Base-by-base conservation (phyloP, 2,113 vertebrate species). In the Rhabdornis inornatus region DNA sequence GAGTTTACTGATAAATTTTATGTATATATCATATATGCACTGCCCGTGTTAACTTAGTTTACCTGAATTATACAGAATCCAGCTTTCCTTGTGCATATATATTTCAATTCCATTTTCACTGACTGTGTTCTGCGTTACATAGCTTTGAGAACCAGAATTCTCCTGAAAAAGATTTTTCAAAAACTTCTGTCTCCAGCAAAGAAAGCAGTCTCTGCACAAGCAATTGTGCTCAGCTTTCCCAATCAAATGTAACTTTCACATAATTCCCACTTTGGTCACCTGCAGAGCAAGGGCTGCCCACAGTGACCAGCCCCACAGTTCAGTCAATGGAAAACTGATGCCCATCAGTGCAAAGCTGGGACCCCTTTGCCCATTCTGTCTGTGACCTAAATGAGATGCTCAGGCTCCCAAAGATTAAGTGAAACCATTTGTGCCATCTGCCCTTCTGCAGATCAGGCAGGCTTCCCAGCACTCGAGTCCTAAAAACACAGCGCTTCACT, bases 361-460 rank as follows among this genome's bases (percentile, higher is more conserved):
- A 77, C 42, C 20, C 31, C 19, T n/a, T 52, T 3, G 3, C 31
- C 70, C 68, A 52, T 85, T 89, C 63, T 50, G 82, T 39, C 71
- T 30, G n/a, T 55, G n/a, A 86, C 66, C 57, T 15, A 1, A 81
- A 82, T 24, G 6, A 63, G 75, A 93, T 6, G 12, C 47, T 78
- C 20, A 57, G 49, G 40, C 80, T 84, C 82, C 37, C 69, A 50
- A 83, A 88, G 39, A 74, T 53, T 57, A 93, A 95, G 61, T 45
- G 79, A 92, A 93, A 92, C 68, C 65, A 94, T 64, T 80, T 89
- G 57, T 78, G 90, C 84, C 84, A 87, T 93, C 55, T 82, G 78
- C 31, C 40, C 45, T 87, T 84, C 65, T 47, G 68, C 33, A 88
- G 31, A 90, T 37, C 59, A 45, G 27, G 39, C 28, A 25, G 21